Conservation (phyloP, 2,113 vertebrate species). For the Actenoides hombroni region DNA sequence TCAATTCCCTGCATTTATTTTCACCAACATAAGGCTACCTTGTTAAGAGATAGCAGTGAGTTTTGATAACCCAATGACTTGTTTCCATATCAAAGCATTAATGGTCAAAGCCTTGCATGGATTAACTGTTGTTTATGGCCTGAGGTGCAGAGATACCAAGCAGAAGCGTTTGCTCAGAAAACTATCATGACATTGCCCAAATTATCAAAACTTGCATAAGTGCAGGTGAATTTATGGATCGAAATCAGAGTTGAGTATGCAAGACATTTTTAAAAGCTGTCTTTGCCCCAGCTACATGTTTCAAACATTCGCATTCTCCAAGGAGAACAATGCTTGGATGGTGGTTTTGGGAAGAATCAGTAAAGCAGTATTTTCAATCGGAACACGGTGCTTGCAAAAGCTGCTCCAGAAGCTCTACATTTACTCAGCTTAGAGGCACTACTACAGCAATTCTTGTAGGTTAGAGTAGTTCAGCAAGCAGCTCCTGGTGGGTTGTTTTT, state of each 20-base stretch:
- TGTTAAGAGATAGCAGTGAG: not conserved
- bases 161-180: not conserved
- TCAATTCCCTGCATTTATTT: not conserved
- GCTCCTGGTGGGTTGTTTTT: not conserved
- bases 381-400: not conserved
- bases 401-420: not conserved
- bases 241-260: not conserved
- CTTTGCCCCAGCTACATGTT: not conserved
- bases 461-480: not conserved
- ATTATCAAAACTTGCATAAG: not conserved
- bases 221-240: not conserved
- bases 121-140: not conserved
- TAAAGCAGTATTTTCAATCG: not conserved
- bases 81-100: not conserved
- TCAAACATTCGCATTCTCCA: not conserved
- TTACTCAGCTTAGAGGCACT: not conserved
- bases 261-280: not conserved
- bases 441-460: not conserved
- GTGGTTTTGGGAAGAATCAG: not conserved
- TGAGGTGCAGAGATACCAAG: not conserved
- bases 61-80: not conserved
- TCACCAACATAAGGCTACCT: not conserved
- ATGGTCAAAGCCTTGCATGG: not conserved
- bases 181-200: not conserved
- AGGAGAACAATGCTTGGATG: not conserved